Evolutionary conservation across 2,888 invertebrate genomes (phyloP), one percentile per base, ranked within the genome.

Genomic region (Agapostemon virescens): DNA sequence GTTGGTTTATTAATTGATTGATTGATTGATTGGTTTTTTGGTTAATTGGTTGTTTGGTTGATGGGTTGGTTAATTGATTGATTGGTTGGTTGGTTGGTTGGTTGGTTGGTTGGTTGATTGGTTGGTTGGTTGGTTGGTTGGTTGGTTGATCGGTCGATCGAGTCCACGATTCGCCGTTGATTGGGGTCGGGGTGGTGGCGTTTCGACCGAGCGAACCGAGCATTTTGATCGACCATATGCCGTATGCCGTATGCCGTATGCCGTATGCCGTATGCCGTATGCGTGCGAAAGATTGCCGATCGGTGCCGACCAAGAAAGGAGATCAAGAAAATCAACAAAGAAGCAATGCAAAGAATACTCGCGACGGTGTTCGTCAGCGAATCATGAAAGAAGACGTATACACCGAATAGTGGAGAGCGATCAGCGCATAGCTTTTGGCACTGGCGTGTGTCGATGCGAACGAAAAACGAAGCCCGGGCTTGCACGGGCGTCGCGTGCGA

Each of bases 141-240:
- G 13, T 55, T 55, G 26, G 55, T 55, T 55, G 55, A 7, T 26
- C 73, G 85, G 69, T 85, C 74, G 85, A 72, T 87, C 80, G 82
- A 71, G 81, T 79, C 84, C 85, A 82, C 83, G 83, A 86, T 83
- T 85, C 85, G 85, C 84, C 84, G 85, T 79, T 75, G 86, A 86
- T 82, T 77, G 79, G 77, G 80, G 80, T 81, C 76, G 81, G 74
- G 80, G 80, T 82, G 71, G 80, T 82, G 83, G 88, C 90, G 87
- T 90, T 91, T 91, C 90, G 90, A 92, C 89, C 92, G 91, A 91
- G 90, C 90, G 91, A 91, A 90, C 89, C 85, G 86, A 84, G 70
- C 80, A 77, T 77, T 79, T 82, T 71, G 83, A 78, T 76, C 81
- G 80, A 85, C 77, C 79, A 74, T 79, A 6, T 23, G 55, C 55